Percentiles rank a stretch among this genome's conserved stretches.
phyloP scores from a whole-genome alignment of 2,797 vertebrate genomes.

The Sciurus vulgaris region DNA sequence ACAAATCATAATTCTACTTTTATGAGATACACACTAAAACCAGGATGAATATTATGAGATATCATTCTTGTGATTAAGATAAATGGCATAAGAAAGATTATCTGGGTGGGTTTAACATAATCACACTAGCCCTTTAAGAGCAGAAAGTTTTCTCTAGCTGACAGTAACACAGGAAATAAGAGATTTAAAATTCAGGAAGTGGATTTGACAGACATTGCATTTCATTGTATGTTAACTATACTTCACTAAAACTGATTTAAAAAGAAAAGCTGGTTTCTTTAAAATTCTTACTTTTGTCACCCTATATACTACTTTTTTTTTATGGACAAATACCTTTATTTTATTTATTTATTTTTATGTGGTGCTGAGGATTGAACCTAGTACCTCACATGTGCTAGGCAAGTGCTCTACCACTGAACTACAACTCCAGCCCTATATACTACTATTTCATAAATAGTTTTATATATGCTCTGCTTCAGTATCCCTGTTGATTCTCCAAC shows the following conservation, averaged over 20 bases:
- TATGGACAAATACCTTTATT: no score
- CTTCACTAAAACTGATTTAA: constrained; percentile 17
- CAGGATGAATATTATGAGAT: not conserved
- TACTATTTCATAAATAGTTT: not conserved
- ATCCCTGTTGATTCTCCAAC: not conserved
- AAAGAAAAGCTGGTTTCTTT: not conserved
- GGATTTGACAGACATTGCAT: not conserved
- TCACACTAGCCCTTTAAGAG: not conserved
- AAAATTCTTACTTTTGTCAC: not conserved
- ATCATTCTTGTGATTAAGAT: not conserved
- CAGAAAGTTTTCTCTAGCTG: not conserved
- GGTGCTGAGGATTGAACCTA: no score
- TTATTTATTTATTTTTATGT: no score
- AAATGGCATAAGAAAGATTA: not conserved
- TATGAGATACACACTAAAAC: not conserved
- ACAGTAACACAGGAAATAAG: not conserved
- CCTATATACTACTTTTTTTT: not conserved
- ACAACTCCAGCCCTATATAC: not conserved
- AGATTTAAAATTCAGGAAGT: not conserved
- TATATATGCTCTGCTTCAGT: not conserved
- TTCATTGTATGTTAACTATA: not conserved
- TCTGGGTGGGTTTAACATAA: not conserved
- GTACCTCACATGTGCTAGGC: no score
- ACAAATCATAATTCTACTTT: not conserved
- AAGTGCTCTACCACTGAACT: no score